Percentiles rank a stretch among this genome's conserved stretches.
Conservation (phyloP, 2,888 invertebrate genomes). For the Diarsia mendica region DNA sequence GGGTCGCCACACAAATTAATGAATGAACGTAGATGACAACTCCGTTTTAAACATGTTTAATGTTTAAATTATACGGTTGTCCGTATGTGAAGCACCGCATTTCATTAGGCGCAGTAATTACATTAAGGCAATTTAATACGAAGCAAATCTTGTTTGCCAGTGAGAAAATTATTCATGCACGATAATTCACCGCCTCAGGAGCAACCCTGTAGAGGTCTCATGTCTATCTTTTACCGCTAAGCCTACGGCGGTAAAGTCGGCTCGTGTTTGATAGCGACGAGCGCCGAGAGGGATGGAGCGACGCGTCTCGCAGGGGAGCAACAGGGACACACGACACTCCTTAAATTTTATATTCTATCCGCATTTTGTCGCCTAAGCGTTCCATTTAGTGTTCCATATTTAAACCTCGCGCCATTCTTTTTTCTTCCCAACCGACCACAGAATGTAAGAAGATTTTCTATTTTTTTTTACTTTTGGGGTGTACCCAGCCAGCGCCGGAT, state of each 20-base stretch:
- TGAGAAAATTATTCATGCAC: constrained; percentile 80
- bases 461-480: constrained; percentile 84
- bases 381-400: constrained; percentile 91
- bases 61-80: constrained; percentile 57
- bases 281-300: constrained; percentile 76
- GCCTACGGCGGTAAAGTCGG: constrained; percentile 88
- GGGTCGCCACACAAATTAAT: constrained; percentile 45
- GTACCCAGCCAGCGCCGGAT: constrained; percentile 78
- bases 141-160: constrained; percentile 76
- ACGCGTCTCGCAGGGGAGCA: constrained; percentile 67
- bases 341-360: constrained; percentile 90
- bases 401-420: constrained; percentile 88
- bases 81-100: constrained; percentile 65
- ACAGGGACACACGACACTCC: constrained; percentile 81
- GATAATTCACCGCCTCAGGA: constrained; percentile 78
- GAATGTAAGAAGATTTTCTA: constrained; percentile 85
- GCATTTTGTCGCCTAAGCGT: constrained; percentile 91
- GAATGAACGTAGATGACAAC: constrained; percentile 54
- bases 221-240: constrained; percentile 90
- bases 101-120: constrained; percentile 77
- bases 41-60: constrained; percentile 60
- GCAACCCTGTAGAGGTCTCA: constrained; percentile 83
- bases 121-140: constrained; percentile 79
- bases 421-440: constrained; percentile 83
- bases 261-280: constrained; percentile 85